Evolutionary conservation across 2,888 invertebrate species (phyloP), one percentile per base, ranked within the genome.

Genomic region (Biston betularia): DNA sequence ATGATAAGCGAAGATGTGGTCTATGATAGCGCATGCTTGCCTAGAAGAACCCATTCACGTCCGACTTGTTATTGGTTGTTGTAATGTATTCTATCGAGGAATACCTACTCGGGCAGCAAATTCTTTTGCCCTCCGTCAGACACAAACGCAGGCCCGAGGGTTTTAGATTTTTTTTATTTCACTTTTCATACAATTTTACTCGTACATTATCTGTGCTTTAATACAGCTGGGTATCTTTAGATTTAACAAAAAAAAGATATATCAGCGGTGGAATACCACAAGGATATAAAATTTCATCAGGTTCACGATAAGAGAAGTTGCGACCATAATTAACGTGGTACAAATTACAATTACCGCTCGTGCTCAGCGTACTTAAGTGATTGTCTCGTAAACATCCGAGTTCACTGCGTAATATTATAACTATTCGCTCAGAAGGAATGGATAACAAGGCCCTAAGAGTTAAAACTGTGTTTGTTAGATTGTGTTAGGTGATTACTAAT

Each of bases 351-450:
- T 78, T 78, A 78, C 78, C 78, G 74, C 75, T 78, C 77, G 74
- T 79, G 77, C 77, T 72, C 75, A 71, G 72, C 42, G 50, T 48
- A 15, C 40, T 38, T 75, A 78, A 77, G 73, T 78, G 78, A 83
- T 85, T 84, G 79, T 84, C 77, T 83, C 78, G 76, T 85, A 83
- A 84, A 85, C 80, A 82, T 83, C 76, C 70, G 75, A 80, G 75
- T 81, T 81, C 76, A 83, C 79, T 82, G 83, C 82, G 80, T 78
- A 85, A 82, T 84, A 82, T 80, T 79, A 81, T 79, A 79, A 79
- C 78, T 79, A 78, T 78, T 75, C 70, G 76, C 72, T 68, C 67
- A 45, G 42, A 24, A 48, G 65, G 73, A 78, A 75, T 80, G 70
- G 81, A 74, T 78, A 75, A 76, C 65, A 75, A 78, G 71, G 67